phyloP scores from a whole-genome alignment of 2,113 vertebrate species.

The Pelecanus crispus region DNA sequence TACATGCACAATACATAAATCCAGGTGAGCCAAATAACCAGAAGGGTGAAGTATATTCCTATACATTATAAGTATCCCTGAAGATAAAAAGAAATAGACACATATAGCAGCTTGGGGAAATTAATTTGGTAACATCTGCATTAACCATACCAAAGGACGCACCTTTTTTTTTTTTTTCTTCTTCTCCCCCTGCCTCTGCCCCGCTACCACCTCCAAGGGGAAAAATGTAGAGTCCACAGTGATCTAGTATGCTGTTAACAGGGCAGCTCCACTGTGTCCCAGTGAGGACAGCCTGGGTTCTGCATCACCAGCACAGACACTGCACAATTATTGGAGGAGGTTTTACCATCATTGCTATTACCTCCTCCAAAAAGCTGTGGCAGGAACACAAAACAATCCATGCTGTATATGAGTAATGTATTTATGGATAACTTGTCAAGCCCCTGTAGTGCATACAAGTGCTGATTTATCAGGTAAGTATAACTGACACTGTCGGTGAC shows the following conservation, averaged over 20 bases:
- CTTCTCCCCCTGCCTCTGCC: too few relatives aligned
- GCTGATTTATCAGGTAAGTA: neutral
- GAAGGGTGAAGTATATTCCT: neutral
- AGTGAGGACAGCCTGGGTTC: neutral
- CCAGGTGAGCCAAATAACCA: neutral
- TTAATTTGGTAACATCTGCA: neutral
- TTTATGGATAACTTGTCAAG: neutral
- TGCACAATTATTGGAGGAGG: neutral
- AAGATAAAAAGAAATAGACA: neutral
- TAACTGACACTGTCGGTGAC: neutral
- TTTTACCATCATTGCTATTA: neutral
- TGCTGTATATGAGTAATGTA: neutral
- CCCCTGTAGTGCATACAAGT: neutral
- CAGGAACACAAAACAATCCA: neutral
- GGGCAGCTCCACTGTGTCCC: neutral
- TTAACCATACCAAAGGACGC: neutral
- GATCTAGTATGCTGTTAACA: neutral
- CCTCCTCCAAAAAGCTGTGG: neutral
- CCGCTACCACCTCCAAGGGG: neutral
- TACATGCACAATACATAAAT: neutral
- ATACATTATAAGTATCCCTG: neutral
- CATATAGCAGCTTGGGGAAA: neutral
- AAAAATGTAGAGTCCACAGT: neutral
- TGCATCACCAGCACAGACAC: neutral
- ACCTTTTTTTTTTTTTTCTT: fast-evolving